Evolutionary conservation across 2,888 invertebrate genomes (phyloP).

Genomic region (Leptogaster cylindrica): DNA sequence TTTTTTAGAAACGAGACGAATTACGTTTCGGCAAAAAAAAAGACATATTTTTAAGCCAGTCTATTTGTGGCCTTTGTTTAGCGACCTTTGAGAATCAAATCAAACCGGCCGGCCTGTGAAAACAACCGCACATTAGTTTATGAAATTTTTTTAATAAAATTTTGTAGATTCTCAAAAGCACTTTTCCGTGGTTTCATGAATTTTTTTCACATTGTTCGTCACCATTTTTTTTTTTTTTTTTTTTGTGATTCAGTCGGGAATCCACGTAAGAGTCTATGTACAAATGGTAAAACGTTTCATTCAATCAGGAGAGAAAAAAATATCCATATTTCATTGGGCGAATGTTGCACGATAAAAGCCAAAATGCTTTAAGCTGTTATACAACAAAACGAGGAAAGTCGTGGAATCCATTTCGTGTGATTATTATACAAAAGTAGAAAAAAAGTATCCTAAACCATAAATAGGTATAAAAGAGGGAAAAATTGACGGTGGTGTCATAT

Average conservation of each 20-base stretch:
- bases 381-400: constrained; percentile 3
- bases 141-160: constrained; percentile 46
- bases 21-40: too few species aligned
- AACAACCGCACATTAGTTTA: constrained; percentile 45
- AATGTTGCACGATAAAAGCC: constrained; percentile 36
- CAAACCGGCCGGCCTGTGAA: constrained; percentile 9
- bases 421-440: constrained; percentile 28
- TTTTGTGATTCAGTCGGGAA: too few species aligned
- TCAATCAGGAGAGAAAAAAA: constrained; percentile 9
- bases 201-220: constrained; percentile 22
- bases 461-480: constrained; percentile 34
- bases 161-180: constrained; percentile 14
- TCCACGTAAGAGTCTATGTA: background rate
- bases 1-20: too few species aligned
- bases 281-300: constrained; percentile 13
- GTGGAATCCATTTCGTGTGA: constrained; percentile 29
- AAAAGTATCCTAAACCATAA: constrained; percentile 28
- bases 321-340: constrained; percentile 35
- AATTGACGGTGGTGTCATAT: constrained; percentile 35
- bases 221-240: constrained; percentile 2
- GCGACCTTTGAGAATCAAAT: background rate
- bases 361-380: constrained; percentile 36
- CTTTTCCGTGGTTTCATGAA: background rate
- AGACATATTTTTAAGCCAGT: too few species aligned
- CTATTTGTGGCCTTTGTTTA: constrained; percentile 21